Evolutionary conservation across 2,797 vertebrate genomes (phyloP).

Genomic region (Halcyon badia): DNA sequence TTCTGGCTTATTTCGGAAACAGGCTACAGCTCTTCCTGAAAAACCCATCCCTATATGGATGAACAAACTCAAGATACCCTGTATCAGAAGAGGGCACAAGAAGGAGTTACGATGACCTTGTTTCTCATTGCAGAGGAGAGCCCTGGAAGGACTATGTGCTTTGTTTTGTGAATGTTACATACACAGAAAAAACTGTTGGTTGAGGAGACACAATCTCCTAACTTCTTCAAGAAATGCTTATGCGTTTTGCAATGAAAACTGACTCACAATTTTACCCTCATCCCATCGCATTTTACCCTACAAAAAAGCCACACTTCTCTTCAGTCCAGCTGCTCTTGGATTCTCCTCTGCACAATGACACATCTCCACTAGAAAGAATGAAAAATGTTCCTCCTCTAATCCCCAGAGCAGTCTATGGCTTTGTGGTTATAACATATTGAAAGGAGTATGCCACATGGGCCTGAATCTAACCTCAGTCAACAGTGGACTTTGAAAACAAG

Average conservation of each 20-base stretch:
- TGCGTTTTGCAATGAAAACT: neutral
- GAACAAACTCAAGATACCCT: neutral
- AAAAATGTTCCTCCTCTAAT: neutral
- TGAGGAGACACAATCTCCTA: neutral
- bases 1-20: neutral
- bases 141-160: neutral
- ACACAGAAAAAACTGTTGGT: neutral
- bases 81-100: neutral
- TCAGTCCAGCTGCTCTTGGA: neutral
- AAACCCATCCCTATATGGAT: neutral
- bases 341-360: neutral
- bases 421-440: constrained; percentile 38
- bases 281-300: neutral
- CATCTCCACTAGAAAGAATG: neutral
- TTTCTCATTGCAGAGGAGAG: neutral
- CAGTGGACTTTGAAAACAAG: neutral
- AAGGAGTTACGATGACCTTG: neutral
- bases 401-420: neutral
- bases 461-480: constrained; percentile 2
- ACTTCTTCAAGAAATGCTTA: neutral
- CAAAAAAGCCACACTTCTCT: neutral
- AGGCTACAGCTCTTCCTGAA: neutral
- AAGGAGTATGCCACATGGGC: neutral
- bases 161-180: neutral
- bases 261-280: neutral